Evolutionary conservation across 1,140 invertebrate species (phyloP).

Genomic region (Trichoplusia ni): DNA sequence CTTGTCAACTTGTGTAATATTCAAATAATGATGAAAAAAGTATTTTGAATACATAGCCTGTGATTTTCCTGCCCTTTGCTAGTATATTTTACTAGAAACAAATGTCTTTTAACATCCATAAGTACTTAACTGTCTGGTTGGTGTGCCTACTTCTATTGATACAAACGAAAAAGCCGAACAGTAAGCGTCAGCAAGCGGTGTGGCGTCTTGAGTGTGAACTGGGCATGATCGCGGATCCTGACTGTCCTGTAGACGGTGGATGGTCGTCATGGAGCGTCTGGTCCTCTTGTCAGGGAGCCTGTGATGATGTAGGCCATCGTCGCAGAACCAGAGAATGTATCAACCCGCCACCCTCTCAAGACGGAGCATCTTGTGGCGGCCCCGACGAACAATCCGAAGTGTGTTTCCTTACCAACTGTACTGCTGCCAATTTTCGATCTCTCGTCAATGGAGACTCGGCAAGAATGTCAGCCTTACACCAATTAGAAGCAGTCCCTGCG

Average conservation of each 20-base stretch:
- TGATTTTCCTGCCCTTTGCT: background rate
- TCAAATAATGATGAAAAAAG: background rate
- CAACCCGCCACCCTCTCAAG: constrained; percentile 62
- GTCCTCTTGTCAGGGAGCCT: constrained; percentile 60
- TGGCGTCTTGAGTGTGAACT: constrained; percentile 71
- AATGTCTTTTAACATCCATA: constrained; percentile 6
- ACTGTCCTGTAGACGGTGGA: constrained; percentile 69
- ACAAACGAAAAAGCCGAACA: constrained; percentile 53
- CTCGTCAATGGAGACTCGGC: constrained; percentile 51
- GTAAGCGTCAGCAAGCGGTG: constrained; percentile 51
- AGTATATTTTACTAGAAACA: background rate
- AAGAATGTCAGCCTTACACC: constrained; percentile 54
- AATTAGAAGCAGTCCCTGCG: constrained; percentile 62
- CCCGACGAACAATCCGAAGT: constrained; percentile 58
- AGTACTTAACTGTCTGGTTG: constrained; percentile 7
- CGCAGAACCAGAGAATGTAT: constrained; percentile 56
- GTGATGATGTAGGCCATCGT: constrained; percentile 62
- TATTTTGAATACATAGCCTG: too few relatives aligned
- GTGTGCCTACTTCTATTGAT: background rate
- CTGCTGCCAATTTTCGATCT: constrained; percentile 56
- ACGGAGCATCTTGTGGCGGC: constrained; percentile 62
- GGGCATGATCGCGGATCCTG: constrained; percentile 59
- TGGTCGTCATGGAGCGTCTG: constrained; percentile 68
- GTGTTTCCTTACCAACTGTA: constrained; percentile 65
- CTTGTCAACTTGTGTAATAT: background rate